Conservation (phyloP, 92 coral and sea anemone genomes). For the Metridium senile region DNA sequence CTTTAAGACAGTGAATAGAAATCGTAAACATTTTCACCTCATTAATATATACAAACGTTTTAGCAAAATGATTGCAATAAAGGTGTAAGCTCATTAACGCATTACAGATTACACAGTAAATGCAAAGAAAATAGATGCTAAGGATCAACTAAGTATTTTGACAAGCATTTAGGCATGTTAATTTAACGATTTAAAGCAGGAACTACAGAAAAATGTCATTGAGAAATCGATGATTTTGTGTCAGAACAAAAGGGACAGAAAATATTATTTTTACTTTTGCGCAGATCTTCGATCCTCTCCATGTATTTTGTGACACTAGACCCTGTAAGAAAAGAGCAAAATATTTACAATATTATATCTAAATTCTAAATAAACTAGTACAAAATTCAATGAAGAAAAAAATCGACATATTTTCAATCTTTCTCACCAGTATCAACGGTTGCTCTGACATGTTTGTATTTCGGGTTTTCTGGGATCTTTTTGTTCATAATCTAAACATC, state of each 20-base stretch:
- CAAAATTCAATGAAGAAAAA: neutral
- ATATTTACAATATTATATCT: neutral
- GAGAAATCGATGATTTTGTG: neutral
- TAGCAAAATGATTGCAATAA: neutral
- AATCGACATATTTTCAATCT: neutral
- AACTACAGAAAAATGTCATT: neutral
- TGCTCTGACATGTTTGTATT: conserved; percentile 86
- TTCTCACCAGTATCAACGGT: conserved; percentile 94
- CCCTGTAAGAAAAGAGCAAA: conserved; percentile 39
- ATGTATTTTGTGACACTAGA: conserved; percentile 84
- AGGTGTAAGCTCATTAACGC: conserved; percentile 10
- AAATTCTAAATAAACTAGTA: neutral
- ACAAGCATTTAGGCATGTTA: neutral
- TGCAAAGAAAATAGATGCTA: neutral
- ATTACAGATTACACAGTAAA: neutral
- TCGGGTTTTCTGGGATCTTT: conserved; percentile 94
- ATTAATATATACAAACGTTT: neutral
- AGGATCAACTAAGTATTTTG: neutral
- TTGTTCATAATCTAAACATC: conserved; percentile 79
- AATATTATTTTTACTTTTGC: conserved; percentile 63
- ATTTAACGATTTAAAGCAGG: neutral
- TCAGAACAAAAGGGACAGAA: neutral
- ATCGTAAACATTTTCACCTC: conserved; percentile 7
- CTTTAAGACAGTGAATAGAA: too few relatives aligned
- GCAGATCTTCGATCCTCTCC: conserved; percentile 89